A percentile compares a stretch with the other conserved stretches of the same genome.
Conservation (phyloP, 2,888 invertebrate genomes). For the Luperina nickerlii region DNA sequence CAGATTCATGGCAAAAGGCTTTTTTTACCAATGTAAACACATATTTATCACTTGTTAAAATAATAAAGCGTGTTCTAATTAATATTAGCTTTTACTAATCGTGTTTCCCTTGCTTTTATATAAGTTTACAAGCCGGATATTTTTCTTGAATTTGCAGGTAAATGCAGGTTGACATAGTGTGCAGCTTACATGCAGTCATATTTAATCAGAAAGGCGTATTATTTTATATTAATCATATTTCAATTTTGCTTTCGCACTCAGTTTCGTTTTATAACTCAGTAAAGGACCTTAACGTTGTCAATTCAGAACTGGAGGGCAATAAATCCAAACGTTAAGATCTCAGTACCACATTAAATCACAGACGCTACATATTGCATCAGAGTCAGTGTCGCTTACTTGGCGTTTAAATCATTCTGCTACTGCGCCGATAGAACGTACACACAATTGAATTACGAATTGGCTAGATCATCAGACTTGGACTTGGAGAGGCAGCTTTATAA, state of each 20-base stretch:
- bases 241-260: conserved; percentile 58
- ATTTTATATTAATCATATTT: conserved; percentile 58
- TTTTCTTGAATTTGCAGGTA: conserved; percentile 42
- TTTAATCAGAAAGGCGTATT: conserved; percentile 36
- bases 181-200: conserved; percentile 46
- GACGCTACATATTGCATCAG: conserved; percentile 76
- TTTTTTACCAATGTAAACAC: conserved; percentile 7
- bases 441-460: conserved; percentile 59
- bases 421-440: conserved; percentile 40
- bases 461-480: conserved; percentile 45
- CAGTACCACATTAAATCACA: conserved; percentile 75
- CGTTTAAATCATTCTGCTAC: conserved; percentile 75
- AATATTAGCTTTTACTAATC: conserved; percentile 28
- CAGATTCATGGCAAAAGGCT: neutral
- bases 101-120: conserved; percentile 32
- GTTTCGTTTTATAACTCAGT: conserved; percentile 53
- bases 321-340: conserved; percentile 75
- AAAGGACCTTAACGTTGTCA: conserved; percentile 58
- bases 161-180: conserved; percentile 48
- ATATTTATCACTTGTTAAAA: conserved; percentile 7
- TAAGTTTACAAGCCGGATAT: conserved; percentile 36
- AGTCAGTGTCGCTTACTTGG: conserved; percentile 74
- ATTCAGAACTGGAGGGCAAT: conserved; percentile 62
- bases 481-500: conserved; percentile 60
- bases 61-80: conserved; percentile 23